Evolutionary conservation across 2,888 invertebrate species (phyloP).

Genomic region (Ornithoptera priamus): DNA sequence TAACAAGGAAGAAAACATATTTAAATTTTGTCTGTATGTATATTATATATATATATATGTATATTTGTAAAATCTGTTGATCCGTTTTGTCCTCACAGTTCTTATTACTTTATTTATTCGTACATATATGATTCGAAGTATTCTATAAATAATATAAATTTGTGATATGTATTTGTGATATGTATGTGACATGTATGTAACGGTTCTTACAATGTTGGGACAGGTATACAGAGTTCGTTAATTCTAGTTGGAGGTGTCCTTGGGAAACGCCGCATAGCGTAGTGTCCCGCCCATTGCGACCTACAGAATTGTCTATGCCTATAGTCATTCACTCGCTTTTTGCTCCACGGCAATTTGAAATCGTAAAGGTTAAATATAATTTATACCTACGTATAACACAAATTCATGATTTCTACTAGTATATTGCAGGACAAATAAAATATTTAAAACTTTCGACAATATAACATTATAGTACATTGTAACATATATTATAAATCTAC

Average conservation of each 20-base stretch:
- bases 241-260: conserved; percentile 31
- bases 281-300: conserved; percentile 28
- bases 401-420: not conserved
- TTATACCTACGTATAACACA: not conserved
- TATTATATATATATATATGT: no score
- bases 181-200: not conserved
- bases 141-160: no score
- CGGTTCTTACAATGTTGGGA: not conserved
- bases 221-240: conserved; percentile 14
- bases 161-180: not conserved
- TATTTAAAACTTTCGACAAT: not conserved
- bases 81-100: no score
- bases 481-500: no score
- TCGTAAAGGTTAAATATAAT: conserved; percentile 4
- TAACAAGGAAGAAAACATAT: no score
- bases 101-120: no score
- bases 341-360: conserved; percentile 6
- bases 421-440: not conserved
- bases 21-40: no score
- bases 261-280: conserved; percentile 35
- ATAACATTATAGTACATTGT: not conserved
- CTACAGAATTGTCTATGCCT: conserved; percentile 19
- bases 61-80: no score
- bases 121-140: no score
- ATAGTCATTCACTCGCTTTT: conserved; percentile 1